Conservation (phyloP, 2,113 vertebrate genomes). For the Phainopepla nitens region DNA sequence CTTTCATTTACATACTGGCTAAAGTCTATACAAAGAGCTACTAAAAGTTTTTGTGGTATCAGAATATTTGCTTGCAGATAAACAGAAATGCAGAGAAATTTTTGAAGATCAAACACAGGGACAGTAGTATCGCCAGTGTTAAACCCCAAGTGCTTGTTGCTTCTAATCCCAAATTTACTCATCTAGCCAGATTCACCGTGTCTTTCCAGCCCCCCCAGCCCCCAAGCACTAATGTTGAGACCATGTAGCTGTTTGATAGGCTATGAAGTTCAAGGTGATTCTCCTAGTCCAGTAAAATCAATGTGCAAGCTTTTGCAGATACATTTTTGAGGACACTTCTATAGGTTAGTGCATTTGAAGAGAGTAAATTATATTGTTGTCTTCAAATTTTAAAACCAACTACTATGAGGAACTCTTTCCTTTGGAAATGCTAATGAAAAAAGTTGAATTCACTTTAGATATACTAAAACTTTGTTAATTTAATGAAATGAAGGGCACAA, state of each 20-base stretch:
- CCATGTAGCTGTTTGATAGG: not conserved
- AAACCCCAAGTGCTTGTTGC: not conserved
- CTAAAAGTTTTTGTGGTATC: not conserved
- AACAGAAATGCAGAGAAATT: not conserved
- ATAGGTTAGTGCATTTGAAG: not conserved
- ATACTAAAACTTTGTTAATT: not conserved
- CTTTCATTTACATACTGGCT: not conserved
- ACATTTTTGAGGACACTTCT: not conserved
- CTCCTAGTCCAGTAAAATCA: not conserved
- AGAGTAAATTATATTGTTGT: not conserved
- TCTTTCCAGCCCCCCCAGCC: not conserved
- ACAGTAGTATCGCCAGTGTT: not conserved
- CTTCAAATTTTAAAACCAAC: not conserved
- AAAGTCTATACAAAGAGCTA: not conserved
- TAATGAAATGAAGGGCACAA: not conserved
- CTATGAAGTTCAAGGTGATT: not conserved
- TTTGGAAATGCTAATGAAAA: not conserved
- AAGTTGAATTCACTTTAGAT: not conserved
- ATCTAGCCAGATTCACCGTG: accelerated
- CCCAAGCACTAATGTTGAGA: not conserved
- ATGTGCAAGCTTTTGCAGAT: not conserved
- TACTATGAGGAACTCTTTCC: not conserved
- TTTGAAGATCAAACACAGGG: not conserved
- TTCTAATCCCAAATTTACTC: not conserved
- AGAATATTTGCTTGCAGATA: not conserved